phyloP scores from a whole-genome alignment of 2,113 vertebrate species.

The Mastomys coucha region DNA sequence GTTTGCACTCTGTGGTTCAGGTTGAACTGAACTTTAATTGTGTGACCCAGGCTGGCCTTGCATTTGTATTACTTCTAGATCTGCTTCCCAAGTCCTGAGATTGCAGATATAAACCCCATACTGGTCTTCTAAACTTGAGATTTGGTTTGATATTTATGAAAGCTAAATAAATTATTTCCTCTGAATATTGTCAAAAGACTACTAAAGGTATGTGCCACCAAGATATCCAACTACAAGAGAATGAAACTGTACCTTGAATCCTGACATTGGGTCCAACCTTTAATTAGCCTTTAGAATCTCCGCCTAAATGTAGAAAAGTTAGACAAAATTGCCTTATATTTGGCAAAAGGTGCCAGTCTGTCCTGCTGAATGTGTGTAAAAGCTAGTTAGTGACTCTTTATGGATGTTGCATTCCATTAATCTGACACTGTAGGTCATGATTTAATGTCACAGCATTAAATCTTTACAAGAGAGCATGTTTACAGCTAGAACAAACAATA shows the following conservation, averaged over 20 bases:
- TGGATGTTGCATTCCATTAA: conserved; percentile 53
- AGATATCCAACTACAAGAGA: conserved; percentile 31
- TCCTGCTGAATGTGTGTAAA: conserved; percentile 60
- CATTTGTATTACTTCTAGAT: background rate
- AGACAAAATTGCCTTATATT: background rate
- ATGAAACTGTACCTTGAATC: conserved; percentile 52
- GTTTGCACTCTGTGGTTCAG: background rate
- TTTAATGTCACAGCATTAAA: conserved; percentile 71
- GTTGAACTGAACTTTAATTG: background rate
- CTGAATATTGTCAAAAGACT: conserved; percentile 37
- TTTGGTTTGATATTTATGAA: conserved; percentile 63
- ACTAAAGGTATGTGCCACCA: conserved; percentile 2
- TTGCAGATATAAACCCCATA: background rate
- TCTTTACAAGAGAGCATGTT: conserved; percentile 61
- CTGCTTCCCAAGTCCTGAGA: background rate
- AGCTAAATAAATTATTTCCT: background rate
- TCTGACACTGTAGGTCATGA: conserved; percentile 56
- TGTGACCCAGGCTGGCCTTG: background rate
- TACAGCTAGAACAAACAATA: conserved; percentile 55
- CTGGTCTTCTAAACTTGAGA: background rate
- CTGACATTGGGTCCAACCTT: conserved; percentile 73
- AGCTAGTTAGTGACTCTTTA: conserved; percentile 61
- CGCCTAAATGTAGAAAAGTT: conserved; percentile 43
- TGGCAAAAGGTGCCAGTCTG: conserved; percentile 54
- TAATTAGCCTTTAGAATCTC: conserved; percentile 60